These are phyloP conservation scores for Drosophila neotestacea DNA, from an alignment of 2,888 invertebrate species.

Conservation along the genomic window DNA sequence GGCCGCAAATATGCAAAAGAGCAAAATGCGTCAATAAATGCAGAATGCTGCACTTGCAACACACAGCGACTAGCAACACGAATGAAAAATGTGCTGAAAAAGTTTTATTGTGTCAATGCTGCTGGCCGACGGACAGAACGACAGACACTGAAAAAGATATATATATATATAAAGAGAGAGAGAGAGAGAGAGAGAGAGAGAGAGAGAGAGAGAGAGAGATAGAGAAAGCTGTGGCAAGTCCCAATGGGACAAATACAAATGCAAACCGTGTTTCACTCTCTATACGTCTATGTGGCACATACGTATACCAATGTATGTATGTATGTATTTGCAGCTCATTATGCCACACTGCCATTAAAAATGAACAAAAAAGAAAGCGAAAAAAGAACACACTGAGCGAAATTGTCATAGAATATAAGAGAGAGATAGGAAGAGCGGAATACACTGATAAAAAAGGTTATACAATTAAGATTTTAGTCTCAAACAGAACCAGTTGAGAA, in stretches of 20 bases:
- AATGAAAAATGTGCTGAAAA: constrained; percentile 64
- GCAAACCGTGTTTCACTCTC: constrained; percentile 39
- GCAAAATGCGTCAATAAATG: constrained; percentile 78
- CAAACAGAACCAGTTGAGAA: too few relatives aligned
- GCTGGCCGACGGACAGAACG: constrained; percentile 51
- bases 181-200: not conserved
- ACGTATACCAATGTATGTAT: not conserved
- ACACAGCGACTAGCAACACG: constrained; percentile 21
- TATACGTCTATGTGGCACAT: constrained; percentile 5
- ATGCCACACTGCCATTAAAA: constrained; percentile 70
- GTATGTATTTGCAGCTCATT: constrained; percentile 51
- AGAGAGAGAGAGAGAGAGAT: not conserved
- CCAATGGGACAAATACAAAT: constrained; percentile 66
- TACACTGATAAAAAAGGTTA: not conserved
- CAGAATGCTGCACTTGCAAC: constrained; percentile 61
- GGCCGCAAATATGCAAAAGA: constrained; percentile 73
- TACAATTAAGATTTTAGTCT: too few relatives aligned
- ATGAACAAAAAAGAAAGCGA: constrained; percentile 22
- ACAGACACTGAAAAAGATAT: not conserved
- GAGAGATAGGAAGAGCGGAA: not conserved
- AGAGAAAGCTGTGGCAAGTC: constrained; percentile 27
- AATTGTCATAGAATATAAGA: constrained; percentile 30
- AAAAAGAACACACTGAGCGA: constrained; percentile 39
- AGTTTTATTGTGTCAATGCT: constrained; percentile 80
- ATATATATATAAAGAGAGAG: not conserved